These are phyloP conservation scores for Diabrotica virgifera DNA, from an alignment of 1,140 invertebrate species.

Conservation along the genomic window DNA sequence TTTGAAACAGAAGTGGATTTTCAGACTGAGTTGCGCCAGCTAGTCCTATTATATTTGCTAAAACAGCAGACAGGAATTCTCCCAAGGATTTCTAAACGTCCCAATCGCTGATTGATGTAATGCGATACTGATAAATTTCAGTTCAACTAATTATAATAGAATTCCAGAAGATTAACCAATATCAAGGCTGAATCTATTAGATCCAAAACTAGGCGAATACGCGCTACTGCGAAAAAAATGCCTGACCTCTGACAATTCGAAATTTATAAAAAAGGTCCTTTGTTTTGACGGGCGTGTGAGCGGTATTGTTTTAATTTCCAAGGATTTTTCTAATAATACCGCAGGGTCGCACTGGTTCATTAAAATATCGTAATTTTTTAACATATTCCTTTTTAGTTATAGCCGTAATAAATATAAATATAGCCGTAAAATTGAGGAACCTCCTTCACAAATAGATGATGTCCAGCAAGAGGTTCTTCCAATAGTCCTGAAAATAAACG, in stretches of 20 bases:
- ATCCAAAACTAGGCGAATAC: background rate
- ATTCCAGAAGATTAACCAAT: conserved; percentile 10
- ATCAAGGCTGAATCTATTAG: conserved; percentile 9
- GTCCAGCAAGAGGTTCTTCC: too few species aligned
- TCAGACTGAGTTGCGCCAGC: too few species aligned
- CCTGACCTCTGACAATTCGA: conserved; percentile 13
- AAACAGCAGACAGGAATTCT: too few species aligned
- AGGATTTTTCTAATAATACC: conserved; percentile 10
- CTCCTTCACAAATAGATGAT: too few species aligned
- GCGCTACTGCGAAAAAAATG: conserved; percentile 5
- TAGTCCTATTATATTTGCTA: too few species aligned
- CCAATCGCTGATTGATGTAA: background rate
- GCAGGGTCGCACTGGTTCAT: background rate
- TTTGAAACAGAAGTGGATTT: too few species aligned
- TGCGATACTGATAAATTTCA: background rate
- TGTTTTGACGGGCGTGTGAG: conserved; percentile 7
- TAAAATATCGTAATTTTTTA: too few species aligned
- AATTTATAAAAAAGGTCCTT: conserved; percentile 11
- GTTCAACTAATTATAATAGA: background rate
- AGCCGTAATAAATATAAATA: too few species aligned
- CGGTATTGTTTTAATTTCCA: conserved; percentile 12
- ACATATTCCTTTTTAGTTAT: too few species aligned
- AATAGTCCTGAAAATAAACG: too few species aligned
- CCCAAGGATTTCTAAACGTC: background rate
- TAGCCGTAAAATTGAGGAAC: too few species aligned